Percentiles rank a stretch among this genome's conserved stretches.
phyloP scores from a whole-genome alignment of 2,888 invertebrate species.

The Rhamphomyia laevipes region DNA sequence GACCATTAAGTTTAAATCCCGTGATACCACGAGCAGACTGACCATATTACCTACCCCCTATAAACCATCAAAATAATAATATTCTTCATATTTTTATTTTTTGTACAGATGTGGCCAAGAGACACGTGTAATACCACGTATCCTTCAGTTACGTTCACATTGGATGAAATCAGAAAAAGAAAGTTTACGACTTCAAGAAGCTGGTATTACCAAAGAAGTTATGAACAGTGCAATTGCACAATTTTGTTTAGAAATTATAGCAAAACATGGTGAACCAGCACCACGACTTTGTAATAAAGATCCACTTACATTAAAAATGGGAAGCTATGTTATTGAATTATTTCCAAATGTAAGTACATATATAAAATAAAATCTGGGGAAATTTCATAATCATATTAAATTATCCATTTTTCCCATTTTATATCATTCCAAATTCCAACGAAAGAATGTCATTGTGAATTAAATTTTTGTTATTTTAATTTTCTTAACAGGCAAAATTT shows the following conservation, averaged over 20 bases:
- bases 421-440: neutral
- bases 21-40: no score
- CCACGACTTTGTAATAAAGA: constrained; percentile 97
- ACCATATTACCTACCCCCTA: no score
- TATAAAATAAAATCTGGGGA: neutral
- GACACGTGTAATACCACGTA: constrained; percentile 90
- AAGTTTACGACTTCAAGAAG: constrained; percentile 78
- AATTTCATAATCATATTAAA: neutral
- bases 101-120: constrained; percentile 84
- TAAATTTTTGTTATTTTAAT: constrained; percentile 2
- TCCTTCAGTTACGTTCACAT: constrained; percentile 88
- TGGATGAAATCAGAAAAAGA: constrained; percentile 94
- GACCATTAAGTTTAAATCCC: no score
- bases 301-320: constrained; percentile 95
- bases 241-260: constrained; percentile 93
- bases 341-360: constrained; percentile 65
- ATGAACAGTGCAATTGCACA: constrained; percentile 93
- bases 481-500: constrained; percentile 61
- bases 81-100: constrained; percentile 20
- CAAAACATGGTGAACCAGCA: constrained; percentile 90
- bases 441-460: neutral
- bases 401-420: neutral
- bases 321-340: constrained; percentile 82
- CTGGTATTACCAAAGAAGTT: constrained; percentile 84
- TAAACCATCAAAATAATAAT: no score